phyloP scores from a whole-genome alignment of 2,888 invertebrate genomes.

The Ditula angustiorana region DNA sequence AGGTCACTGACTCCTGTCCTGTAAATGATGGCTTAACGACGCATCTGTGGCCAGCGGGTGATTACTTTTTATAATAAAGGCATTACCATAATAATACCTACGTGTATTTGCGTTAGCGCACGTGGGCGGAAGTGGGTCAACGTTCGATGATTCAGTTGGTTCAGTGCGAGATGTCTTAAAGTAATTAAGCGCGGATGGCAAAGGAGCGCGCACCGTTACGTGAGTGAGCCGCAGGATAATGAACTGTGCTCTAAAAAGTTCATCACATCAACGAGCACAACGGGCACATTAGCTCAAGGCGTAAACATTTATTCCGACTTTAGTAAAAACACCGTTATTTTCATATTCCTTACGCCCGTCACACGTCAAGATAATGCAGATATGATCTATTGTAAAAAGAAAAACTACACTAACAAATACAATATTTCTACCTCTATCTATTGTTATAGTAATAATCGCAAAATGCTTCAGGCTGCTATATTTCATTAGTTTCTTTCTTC shows the following conservation, averaged over 20 bases:
- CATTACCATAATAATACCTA: conserved; percentile 25
- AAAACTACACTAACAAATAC: too few species aligned
- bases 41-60: conserved; percentile 3
- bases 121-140: conserved; percentile 73
- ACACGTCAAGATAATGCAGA: background rate
- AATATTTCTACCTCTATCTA: too few species aligned
- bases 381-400: background rate
- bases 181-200: conserved; percentile 25
- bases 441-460: too few species aligned
- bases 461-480: too few species aligned
- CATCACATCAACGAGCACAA: conserved; percentile 24
- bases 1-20: conserved; percentile 31
- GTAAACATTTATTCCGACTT: conserved; percentile 5
- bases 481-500: too few species aligned
- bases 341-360: background rate
- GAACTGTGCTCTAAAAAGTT: conserved; percentile 36
- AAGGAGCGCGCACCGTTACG: conserved; percentile 34
- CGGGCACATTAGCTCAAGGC: conserved; percentile 18
- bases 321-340: conserved; percentile 20
- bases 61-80: conserved; percentile 15
- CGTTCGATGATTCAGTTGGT: conserved; percentile 66
- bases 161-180: conserved; percentile 9
- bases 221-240: conserved; percentile 27
- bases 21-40: conserved; percentile 1
- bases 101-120: conserved; percentile 40